A percentile compares a stretch with the other conserved stretches of the same genome.
phyloP scores from a whole-genome alignment of 2,797 vertebrate genomes.

The Decapterus maruadsi region DNA sequence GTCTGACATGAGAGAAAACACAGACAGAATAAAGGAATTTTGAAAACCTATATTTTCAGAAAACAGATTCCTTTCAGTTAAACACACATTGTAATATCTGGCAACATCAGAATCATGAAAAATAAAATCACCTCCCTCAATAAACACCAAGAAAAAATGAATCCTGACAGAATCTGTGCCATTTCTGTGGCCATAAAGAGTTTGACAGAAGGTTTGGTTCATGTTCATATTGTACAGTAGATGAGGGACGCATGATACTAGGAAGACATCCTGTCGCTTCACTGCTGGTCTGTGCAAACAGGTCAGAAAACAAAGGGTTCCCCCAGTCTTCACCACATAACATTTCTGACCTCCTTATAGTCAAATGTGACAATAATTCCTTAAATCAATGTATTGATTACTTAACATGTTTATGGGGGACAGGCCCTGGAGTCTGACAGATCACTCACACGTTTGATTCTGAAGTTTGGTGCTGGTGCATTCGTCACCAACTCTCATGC shows the following conservation, averaged over 20 bases:
- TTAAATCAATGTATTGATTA: not conserved
- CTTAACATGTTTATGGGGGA: too few relatives aligned
- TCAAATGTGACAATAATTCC: not conserved
- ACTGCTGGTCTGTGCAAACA: not conserved
- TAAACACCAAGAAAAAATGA: too few relatives aligned
- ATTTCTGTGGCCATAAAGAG: too few relatives aligned
- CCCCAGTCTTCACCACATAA: not conserved
- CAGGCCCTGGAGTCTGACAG: too few relatives aligned
- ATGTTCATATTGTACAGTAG: not conserved
- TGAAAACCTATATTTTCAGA: fast-evolving
- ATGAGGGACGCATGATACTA: not conserved
- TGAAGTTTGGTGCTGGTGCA: too few relatives aligned
- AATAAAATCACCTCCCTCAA: not conserved
- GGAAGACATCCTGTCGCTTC: not conserved
- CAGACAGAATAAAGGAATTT: not conserved
- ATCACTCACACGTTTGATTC: too few relatives aligned
- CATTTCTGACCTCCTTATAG: not conserved
- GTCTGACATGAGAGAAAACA: slow-evolving; percentile 52
- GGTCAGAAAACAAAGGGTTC: not conserved
- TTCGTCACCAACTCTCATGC: too few relatives aligned
- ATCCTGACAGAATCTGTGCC: too few relatives aligned
- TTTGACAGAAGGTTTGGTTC: not conserved
- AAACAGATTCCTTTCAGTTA: not conserved
- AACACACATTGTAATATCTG: not conserved
- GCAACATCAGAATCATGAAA: slow-evolving; percentile 1